Base-by-base conservation (phyloP, 2,888 invertebrate genomes). In the Cheilosia variabilis region DNA sequence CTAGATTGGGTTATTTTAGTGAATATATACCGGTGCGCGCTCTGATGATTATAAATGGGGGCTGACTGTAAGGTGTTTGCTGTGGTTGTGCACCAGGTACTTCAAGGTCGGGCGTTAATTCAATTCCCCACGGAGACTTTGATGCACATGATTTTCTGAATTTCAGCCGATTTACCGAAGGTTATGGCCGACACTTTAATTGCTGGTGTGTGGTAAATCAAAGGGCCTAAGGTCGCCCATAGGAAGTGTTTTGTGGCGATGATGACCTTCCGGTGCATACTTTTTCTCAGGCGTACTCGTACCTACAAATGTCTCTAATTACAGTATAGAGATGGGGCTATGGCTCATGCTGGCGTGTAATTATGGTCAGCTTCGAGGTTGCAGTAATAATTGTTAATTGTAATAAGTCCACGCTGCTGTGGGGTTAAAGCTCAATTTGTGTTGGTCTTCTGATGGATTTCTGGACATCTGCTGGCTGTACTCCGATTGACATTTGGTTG, bases 71-170 rank as follows among this genome's bases (percentile, higher is more conserved):
- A 37, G 13, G 37, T 37, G 37, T 37, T 13, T 13, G 37, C 13
- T 37, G 13, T 37, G 13, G 37, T 13, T 57, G 50, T 47, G 31
- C 19, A 24, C 13, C 22, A 24, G 50, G 57, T 50, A 34, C 71
- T 62, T 72, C 79, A 72, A 79, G 79, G 79, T 79, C 79, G 72
- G 63, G n/a, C 27, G 41, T 53, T 77, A 71, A 63, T 52, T 78
- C 57, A 57, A 55, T 71, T 71, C 24, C 47, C 50, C 47, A 47
- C 22, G 47, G 65, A 7, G 57, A 9, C 50, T 45, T 15, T 37
- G 58, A 2, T 43, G 72, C 27, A 50, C 53, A 68, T 45, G 55
- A 57, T 57, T 68, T 68, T 57, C 10, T 53, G 15, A 53, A 66
- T 22, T 50, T 15, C 2, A 22, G 15, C 50, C 19, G 45, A 43